These are phyloP conservation scores for Chloroceryle amazona DNA, from an alignment of 2,797 vertebrate species.

Conservation along the genomic window DNA sequence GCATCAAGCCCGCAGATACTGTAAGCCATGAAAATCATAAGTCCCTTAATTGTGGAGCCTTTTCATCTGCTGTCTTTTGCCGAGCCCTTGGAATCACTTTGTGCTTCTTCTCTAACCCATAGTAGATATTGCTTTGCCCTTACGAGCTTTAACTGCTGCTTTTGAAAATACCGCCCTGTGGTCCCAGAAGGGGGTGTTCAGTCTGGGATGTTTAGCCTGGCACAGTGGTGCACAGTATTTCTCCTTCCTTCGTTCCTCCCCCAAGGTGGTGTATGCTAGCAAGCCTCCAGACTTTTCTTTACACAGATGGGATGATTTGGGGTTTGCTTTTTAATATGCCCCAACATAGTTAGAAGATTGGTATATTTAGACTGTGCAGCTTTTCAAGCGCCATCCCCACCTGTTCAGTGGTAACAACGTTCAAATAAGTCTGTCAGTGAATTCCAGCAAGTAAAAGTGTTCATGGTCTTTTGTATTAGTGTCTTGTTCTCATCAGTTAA, in stretches of 20 bases:
- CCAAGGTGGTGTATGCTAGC: not conserved
- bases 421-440: not conserved
- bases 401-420: not conserved
- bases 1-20: not conserved
- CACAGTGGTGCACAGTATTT: not conserved
- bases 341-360: not conserved
- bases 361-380: conserved; percentile 13
- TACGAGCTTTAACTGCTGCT: not conserved
- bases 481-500: not conserved
- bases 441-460: not conserved
- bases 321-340: not conserved
- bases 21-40: not conserved
- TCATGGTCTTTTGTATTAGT: not conserved
- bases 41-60: not conserved
- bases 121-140: not conserved
- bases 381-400: conserved; percentile 11
- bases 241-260: not conserved
- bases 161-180: not conserved
- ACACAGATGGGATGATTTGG: not conserved
- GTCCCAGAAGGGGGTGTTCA: not conserved
- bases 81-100: not conserved
- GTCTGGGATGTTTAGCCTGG: not conserved
- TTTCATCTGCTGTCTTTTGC: not conserved
- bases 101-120: not conserved
- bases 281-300: not conserved